These are phyloP conservation scores for Euspilapteryx auroguttella DNA, from an alignment of 2,888 invertebrate genomes.

Conservation along the genomic window DNA sequence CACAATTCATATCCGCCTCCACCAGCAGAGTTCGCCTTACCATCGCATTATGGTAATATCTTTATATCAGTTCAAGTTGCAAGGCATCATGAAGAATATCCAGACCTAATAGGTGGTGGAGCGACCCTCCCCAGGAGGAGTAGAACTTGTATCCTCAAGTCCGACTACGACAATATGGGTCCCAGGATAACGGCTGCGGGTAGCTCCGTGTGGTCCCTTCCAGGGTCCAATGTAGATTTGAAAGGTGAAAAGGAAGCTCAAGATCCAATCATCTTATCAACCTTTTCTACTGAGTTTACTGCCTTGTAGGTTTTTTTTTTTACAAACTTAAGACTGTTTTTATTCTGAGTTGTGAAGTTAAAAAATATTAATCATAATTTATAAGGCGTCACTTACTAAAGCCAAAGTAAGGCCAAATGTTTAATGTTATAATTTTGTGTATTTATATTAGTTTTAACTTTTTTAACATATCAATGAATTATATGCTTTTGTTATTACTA, in stretches of 20 bases:
- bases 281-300: slow-evolving; percentile 52
- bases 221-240: slow-evolving; percentile 49
- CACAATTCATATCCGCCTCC: slow-evolving; percentile 43
- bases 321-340: too few relatives aligned
- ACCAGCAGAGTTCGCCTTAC: slow-evolving; percentile 49
- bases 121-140: slow-evolving; percentile 51
- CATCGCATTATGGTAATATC: slow-evolving; percentile 69
- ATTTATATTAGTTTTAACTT: too few relatives aligned
- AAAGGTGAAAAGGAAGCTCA: slow-evolving; percentile 19
- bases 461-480: too few relatives aligned
- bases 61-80: slow-evolving; percentile 85
- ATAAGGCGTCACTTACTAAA: too few relatives aligned
- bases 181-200: slow-evolving; percentile 87
- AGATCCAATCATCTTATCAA: slow-evolving; percentile 27
- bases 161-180: slow-evolving; percentile 89
- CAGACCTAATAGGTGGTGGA: slow-evolving; percentile 69
- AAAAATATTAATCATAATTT: too few relatives aligned
- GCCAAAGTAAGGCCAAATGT: too few relatives aligned
- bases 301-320: too few relatives aligned
- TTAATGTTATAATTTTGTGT: too few relatives aligned
- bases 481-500: too few relatives aligned
- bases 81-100: slow-evolving; percentile 71
- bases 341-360: too few relatives aligned
- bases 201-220: slow-evolving; percentile 82
- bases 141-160: slow-evolving; percentile 55